A percentile compares a stretch with the other conserved stretches of the same genome.
Evolutionary conservation across 2,113 vertebrate genomes (phyloP).

Genomic region (Haplochromis burtoni): DNA sequence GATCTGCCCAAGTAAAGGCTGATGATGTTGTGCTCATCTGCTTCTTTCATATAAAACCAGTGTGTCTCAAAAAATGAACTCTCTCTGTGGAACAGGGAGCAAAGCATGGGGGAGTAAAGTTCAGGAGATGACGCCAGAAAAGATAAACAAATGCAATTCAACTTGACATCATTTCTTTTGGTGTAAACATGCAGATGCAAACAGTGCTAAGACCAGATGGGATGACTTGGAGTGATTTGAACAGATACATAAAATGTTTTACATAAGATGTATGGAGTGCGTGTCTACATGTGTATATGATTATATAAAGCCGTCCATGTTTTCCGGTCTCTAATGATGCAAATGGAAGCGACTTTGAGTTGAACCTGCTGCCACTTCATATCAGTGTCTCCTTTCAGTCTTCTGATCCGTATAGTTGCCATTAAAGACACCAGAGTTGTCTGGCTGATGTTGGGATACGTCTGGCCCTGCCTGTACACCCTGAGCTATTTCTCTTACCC

Average conservation of each 20-base stretch:
- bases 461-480: constrained; percentile 45
- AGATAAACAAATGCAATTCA: constrained; percentile 22
- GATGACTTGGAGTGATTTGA: not conserved
- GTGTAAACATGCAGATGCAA: not conserved
- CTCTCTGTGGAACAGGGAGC: not conserved
- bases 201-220: not conserved
- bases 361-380: constrained; percentile 23
- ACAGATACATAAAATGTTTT: not conserved
- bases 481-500: constrained; percentile 33
- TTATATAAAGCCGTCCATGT: not conserved
- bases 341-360: not conserved
- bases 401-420: constrained; percentile 18
- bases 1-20: not conserved
- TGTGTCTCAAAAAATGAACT: not conserved
- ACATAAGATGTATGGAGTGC: not conserved
- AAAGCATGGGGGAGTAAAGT: not conserved
- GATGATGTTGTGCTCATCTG: constrained; percentile 14
- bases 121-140: constrained; percentile 1
- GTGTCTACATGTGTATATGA: not conserved
- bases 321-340: not conserved
- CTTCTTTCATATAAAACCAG: not conserved
- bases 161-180: constrained; percentile 1
- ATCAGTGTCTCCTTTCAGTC: constrained; percentile 45
- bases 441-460: constrained; percentile 11
- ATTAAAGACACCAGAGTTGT: constrained; percentile 44